phyloP scores from a whole-genome alignment of 2,113 vertebrate genomes.

The Casuarius casuarius region DNA sequence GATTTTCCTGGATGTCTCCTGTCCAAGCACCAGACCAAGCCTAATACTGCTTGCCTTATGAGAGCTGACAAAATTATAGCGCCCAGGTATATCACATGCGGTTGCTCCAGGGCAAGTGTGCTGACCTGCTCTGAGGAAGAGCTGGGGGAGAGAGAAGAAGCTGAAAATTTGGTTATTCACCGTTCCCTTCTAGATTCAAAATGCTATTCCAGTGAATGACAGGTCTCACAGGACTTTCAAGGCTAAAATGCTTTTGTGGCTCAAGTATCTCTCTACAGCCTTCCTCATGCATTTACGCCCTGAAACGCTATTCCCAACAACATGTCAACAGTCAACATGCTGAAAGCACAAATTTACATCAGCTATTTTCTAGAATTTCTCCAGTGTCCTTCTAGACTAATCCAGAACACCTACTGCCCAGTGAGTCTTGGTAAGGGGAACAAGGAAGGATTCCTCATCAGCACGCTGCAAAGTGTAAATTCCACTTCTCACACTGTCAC shows the following conservation, averaged over 20 bases:
- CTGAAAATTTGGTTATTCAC: neutral
- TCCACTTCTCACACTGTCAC: neutral
- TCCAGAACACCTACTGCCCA: neutral
- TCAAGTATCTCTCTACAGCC: neutral
- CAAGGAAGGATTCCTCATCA: neutral
- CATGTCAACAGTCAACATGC: neutral
- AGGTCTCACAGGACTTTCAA: neutral
- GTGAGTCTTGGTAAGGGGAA: neutral
- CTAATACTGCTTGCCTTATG: neutral
- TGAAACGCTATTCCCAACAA: neutral
- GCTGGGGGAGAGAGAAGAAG: rapidly evolving
- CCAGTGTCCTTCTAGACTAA: neutral
- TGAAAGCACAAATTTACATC: neutral
- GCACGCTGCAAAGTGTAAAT: neutral
- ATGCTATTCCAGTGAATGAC: rapidly evolving
- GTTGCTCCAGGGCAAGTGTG: neutral
- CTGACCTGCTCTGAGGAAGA: neutral
- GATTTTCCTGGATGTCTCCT: neutral
- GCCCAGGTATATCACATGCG: neutral
- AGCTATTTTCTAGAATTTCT: neutral
- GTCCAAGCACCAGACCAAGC: neutral
- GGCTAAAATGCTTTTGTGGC: neutral
- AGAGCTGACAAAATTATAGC: neutral
- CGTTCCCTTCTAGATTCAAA: neutral
- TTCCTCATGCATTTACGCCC: neutral